A percentile compares a stretch with the other conserved stretches of the same genome.
phyloP scores from a whole-genome alignment of 2,888 invertebrate species.

The Chrysolina haemoptera region DNA sequence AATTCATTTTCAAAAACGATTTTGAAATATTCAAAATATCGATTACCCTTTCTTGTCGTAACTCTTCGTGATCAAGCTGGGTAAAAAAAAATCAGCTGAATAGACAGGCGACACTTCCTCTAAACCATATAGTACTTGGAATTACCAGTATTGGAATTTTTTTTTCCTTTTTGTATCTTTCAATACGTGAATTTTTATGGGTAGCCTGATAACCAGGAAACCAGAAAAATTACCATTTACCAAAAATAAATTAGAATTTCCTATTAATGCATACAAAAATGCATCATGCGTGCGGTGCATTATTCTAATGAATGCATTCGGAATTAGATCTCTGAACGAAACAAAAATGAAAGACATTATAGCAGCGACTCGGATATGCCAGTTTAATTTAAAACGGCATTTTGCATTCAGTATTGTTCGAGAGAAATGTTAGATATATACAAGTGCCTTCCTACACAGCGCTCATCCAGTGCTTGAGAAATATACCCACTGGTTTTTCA shows the following conservation, averaged over 20 bases:
- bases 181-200: too few relatives aligned
- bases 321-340: neutral
- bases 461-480: too few relatives aligned
- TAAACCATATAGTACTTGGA: too few relatives aligned
- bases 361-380: constrained; percentile 12
- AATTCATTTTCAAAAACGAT: too few relatives aligned
- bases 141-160: too few relatives aligned
- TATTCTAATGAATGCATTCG: constrained; percentile 14
- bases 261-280: neutral
- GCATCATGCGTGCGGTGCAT: neutral
- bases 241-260: neutral
- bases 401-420: constrained; percentile 2
- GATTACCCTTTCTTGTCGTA: too few relatives aligned
- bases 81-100: too few relatives aligned
- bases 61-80: too few relatives aligned
- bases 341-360: neutral
- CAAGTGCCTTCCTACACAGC: neutral
- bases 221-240: neutral
- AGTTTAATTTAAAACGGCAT: constrained; percentile 1
- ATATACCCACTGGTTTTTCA: neutral
- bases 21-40: too few relatives aligned
- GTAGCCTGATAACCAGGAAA: neutral
- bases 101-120: too few relatives aligned
- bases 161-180: too few relatives aligned
- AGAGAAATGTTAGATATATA: neutral